Conservation (phyloP, 1,140 invertebrate genomes). For the Scylla paramamosain region DNA sequence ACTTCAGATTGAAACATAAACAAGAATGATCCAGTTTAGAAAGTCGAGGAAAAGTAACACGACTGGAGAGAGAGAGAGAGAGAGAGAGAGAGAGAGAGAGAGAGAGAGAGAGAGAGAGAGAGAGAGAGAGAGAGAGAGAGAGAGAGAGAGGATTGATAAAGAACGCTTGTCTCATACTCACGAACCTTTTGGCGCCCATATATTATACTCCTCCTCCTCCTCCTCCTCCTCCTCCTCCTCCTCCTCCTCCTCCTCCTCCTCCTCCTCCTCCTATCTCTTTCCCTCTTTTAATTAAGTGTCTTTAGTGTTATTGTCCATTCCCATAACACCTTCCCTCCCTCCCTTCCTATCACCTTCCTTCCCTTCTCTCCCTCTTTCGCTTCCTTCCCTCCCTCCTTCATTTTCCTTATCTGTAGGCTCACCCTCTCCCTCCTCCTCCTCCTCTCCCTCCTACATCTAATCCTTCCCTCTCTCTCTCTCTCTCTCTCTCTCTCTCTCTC, state of each 20-base stretch:
- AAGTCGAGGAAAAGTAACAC: not conserved
- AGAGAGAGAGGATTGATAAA: not conserved
- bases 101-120: constrained; percentile 52
- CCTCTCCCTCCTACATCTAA: not conserved
- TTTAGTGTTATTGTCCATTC: not conserved
- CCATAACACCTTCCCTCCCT: not conserved
- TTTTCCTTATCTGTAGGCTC: not conserved
- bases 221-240: not conserved
- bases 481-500: not conserved
- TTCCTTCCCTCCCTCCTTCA: not conserved
- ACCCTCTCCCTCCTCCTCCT: not conserved
- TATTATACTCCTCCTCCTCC: too few relatives aligned
- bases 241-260: not conserved
- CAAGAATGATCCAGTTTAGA: not conserved
- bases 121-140: constrained; percentile 47
- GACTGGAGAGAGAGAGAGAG: not conserved
- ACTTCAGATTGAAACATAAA: too few relatives aligned
- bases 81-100: constrained; percentile 44
- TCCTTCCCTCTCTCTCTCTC: not conserved
- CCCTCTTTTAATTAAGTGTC: not conserved
- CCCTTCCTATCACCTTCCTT: not conserved
- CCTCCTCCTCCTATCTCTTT: not conserved
- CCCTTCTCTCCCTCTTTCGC: not conserved
- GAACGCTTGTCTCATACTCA: not conserved
- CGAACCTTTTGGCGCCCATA: not conserved